A percentile compares a stretch with the other conserved stretches of the same genome.
phyloP scores from a whole-genome alignment of 2,888 invertebrate species.

The Kryphioiulus occultus region DNA sequence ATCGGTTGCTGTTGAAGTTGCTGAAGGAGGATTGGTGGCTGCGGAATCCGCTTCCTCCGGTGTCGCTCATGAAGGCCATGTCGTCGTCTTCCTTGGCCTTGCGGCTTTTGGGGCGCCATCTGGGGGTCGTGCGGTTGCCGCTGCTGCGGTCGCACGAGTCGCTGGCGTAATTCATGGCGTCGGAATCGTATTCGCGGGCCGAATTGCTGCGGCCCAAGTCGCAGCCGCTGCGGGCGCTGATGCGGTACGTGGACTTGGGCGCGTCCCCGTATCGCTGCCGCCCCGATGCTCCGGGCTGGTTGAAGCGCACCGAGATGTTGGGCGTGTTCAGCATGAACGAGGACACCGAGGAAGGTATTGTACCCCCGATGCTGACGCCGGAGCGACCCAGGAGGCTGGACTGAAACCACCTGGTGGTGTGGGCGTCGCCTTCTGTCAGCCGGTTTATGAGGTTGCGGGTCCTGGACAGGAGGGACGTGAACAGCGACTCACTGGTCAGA shows the following conservation, averaged over 20 bases:
- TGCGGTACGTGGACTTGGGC: background rate
- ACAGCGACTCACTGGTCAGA: slow-evolving; percentile 87
- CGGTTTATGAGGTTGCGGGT: slow-evolving; percentile 49
- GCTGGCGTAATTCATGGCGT: background rate
- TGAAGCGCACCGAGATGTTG: slow-evolving; percentile 39
- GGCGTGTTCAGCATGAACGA: slow-evolving; percentile 41
- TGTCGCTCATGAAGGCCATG: slow-evolving; percentile 27
- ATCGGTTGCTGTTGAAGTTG: background rate
- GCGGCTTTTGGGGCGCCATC: slow-evolving; percentile 5
- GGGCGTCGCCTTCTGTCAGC: slow-evolving; percentile 37
- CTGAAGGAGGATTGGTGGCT: background rate
- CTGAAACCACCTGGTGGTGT: slow-evolving; percentile 42
- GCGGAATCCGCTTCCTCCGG: background rate
- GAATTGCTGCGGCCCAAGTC: background rate
- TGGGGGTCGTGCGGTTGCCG: background rate
- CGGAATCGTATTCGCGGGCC: slow-evolving; percentile 37
- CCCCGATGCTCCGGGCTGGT: background rate
- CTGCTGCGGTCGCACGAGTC: background rate
- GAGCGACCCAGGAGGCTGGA: slow-evolving; percentile 27
- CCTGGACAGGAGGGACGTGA: slow-evolving; percentile 79
- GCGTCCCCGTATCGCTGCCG: background rate
- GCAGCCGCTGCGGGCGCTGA: background rate
- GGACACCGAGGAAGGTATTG: background rate
- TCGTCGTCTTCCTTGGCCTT: slow-evolving; percentile 43
- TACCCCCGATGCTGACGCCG: background rate